Conservation (phyloP, 2,797 vertebrate genomes). For the Thamnophis elegans region DNA sequence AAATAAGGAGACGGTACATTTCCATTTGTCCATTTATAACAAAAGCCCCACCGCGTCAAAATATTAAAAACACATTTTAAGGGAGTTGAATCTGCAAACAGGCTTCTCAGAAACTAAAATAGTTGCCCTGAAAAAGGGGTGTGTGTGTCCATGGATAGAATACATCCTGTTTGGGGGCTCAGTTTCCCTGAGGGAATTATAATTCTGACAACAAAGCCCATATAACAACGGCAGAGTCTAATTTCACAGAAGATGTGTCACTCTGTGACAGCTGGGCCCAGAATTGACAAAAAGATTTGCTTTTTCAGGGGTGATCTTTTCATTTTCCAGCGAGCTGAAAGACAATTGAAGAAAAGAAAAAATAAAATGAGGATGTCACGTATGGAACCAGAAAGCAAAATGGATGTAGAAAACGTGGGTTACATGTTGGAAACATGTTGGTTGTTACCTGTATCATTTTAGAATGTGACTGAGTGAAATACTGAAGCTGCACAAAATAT, state of each 20-base stretch:
- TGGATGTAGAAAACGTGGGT: not conserved
- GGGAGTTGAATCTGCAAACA: not conserved
- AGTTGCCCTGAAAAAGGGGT: not conserved
- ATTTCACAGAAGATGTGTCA: not conserved
- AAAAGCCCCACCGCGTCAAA: not conserved
- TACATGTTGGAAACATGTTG: not conserved
- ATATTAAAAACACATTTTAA: not conserved
- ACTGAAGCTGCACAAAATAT: not conserved
- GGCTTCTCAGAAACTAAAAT: not conserved
- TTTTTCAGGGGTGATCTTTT: not conserved
- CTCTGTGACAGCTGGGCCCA: not conserved
- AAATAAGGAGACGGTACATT: not conserved
- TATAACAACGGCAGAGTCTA: not conserved
- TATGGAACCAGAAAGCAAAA: not conserved
- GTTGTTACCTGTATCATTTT: not conserved
- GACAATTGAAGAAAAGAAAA: not conserved
- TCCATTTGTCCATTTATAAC: not conserved
- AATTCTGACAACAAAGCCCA: not conserved
- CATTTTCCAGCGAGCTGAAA: not conserved
- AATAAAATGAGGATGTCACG: not conserved
- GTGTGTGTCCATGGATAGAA: not conserved
- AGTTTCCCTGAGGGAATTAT: not conserved
- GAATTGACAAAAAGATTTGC: not conserved
- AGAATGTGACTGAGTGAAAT: not conserved
- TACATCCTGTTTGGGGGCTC: not conserved